Base-by-base conservation (phyloP, 1,140 invertebrate species). In the Musca vetustissima region DNA sequence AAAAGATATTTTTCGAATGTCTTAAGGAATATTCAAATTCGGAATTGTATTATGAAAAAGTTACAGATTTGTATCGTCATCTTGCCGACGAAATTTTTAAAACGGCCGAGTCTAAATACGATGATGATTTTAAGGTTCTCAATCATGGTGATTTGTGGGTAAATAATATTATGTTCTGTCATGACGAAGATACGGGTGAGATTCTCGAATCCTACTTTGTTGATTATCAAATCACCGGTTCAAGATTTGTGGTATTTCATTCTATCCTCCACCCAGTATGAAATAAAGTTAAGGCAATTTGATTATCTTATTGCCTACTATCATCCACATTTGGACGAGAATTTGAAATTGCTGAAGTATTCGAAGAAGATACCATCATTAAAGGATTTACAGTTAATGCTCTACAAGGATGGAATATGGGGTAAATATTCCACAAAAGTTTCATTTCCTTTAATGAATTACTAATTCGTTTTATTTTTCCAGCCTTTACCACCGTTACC, bases 161-260 rank as follows among this genome's bases (percentile, higher is more conserved):
- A 0, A 88, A 88, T 72, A 89, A 89, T 71, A 87, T 89, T 79
- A 71, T 89, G 64, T 89, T 89, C 75, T 80, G 81, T 24, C 87
- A 88, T 70, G 77, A 86, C 67, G 75, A 85, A 64, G 69, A 83
- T 1, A 11, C 68, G 0, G 81, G 78, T 0, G 82, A 84, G 69
- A 78, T 85, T 0, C 73, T 83, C 47, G 81, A 85, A n/a, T 83
- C 85, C 17, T 50, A 79, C 3, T 71, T 75, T 1, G 74, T 80
- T 8, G 80, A 81, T 50, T 81, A 76, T 59, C 80, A 82, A 52
- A 74, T 76, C 75, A 0, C 75, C 80, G 1, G 66, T 70, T 13
- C 36, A 65, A 14, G 64, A 65, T 50, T 17, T 65, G 6, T 71
- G 69, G 43, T 73, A 70, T 21, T 67, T 74, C 0, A 24, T 74